phyloP scores from a whole-genome alignment of 2,797 vertebrate species.

The Hyperoplus lanceolatus region DNA sequence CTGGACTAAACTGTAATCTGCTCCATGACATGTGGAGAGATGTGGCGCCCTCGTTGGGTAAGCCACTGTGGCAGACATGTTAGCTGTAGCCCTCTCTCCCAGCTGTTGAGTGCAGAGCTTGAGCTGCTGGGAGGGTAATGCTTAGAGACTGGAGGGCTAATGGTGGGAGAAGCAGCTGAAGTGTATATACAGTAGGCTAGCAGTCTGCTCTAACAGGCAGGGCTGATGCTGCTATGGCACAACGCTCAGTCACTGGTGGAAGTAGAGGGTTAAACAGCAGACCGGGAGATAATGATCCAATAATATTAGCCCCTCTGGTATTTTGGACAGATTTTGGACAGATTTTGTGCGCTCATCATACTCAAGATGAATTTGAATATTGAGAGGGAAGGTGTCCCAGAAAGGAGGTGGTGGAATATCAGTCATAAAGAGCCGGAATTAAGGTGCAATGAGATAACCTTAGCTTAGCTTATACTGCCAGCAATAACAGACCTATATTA shows the following conservation, averaged over 20 bases:
- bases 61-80: conserved; percentile 45
- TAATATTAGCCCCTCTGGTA: conserved; percentile 12
- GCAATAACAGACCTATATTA: background rate
- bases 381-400: background rate
- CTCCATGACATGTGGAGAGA: conserved; percentile 62
- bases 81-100: conserved; percentile 27
- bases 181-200: background rate
- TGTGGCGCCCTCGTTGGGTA: conserved; percentile 57
- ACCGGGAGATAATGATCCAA: background rate
- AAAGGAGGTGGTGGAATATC: background rate
- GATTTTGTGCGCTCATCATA: conserved; percentile 3
- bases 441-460: background rate
- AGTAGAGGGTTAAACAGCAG: background rate
- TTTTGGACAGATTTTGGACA: background rate
- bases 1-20: conserved; percentile 65
- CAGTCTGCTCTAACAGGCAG: background rate
- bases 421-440: conserved; percentile 8
- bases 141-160: conserved; percentile 42
- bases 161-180: conserved; percentile 32
- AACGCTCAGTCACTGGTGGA: background rate
- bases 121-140: conserved; percentile 50
- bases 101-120: conserved; percentile 62
- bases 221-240: conserved; percentile 3
- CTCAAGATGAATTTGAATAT: conserved; percentile 1
- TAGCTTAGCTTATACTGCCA: background rate